Base-by-base conservation (phyloP, 2,888 invertebrate species). In the Automeris io region DNA sequence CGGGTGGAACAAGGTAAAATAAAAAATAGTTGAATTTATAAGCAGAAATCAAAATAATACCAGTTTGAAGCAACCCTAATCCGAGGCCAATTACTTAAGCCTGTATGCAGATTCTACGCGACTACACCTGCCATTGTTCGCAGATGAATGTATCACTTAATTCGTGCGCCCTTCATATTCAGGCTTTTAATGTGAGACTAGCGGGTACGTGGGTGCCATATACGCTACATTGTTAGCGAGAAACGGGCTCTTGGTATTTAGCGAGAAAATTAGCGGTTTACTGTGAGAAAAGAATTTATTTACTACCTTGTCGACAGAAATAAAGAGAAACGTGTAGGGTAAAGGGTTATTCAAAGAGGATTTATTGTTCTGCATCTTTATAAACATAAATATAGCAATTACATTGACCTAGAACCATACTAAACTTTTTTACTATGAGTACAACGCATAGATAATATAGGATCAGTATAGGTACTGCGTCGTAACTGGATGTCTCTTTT, bases 81-180 rank as follows among this genome's bases (percentile, higher is more conserved):
- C 3, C 51, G 49, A 66, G 75, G 82, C 82, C 81, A 83, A 83
- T 83, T 83, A 83, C 83, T 83, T 83, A 83, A 77, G 76, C 70
- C 70, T 57, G 70, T 69, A 71, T 72, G 72, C 64, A 72, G 71
- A 71, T 63, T 55, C 49, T 51, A 53, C 52, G 61, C 60, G 61
- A 56, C 59, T 70, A 74, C 79, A 77, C 78, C 77, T 80, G 77
- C 65, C 54, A 74, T 80, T 82, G 80, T 82, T 61, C 66, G 43
- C 52, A 54, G 49, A 57, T 61, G 64, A 67, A 63, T 57, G 60
- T 57, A 61, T 61, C 69, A 68, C 66, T 76, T 72, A 75, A 76
- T 71, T 64, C 61, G 49, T 51, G 60, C 71, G 65, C 74, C 71
- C 71, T 68, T 51, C 53, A 39, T 46, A 36, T 39, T 40, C 51